Base-by-base conservation (phyloP, 2,888 invertebrate genomes). In the Oasisia sp. region DNA sequence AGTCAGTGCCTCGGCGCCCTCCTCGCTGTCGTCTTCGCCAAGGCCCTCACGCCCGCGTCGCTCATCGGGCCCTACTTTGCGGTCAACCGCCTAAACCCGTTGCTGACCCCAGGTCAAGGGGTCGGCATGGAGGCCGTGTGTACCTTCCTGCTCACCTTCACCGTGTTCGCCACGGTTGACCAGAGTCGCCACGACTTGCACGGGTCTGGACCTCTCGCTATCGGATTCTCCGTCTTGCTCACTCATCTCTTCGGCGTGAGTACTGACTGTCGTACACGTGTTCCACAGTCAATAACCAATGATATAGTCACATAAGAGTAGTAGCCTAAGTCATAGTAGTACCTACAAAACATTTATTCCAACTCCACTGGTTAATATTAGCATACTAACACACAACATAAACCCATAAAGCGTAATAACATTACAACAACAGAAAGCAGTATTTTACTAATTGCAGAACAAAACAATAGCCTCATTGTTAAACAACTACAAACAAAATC, bases 91-190 rank as follows among this genome's bases (percentile, higher is more conserved):
- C 50, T 56, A 3, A 44, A 91, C 45, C 91, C 91, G 50, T 32
- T 56, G 14, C 44, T 91, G 50, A 91, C 91, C 19, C 56, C 56
- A 8, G 91, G 91, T 50, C 91, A 91, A 56, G 91, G 50, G 14
- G 50, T 91, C 14, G 91, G 50, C 14, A 91, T 91, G 91, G 91
- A 91, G 56, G 91, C 91, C 27, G 44, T 91, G 19, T 91, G 91
- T n/a, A 91, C 91, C 12, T 44, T 56, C 32, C 45, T 91, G 56
- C 91, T 91, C 32, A 56, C 91, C 11, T 45, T 91, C 50, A 91
- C 91, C 50, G 91, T 91, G 91, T 91, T 91, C 27, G 44, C 91
- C n/a, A 91, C 91, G 14, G 45, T 91, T 14, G 91, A 91, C 50
- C 44, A 91, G 91, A 91, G 50, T 44, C 38, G 91, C 12, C 91